Percentiles rank a stretch among this genome's conserved stretches.
These are phyloP conservation scores for Diarsia dahlii DNA, from an alignment of 2,888 invertebrate species.

Conservation along the genomic window DNA sequence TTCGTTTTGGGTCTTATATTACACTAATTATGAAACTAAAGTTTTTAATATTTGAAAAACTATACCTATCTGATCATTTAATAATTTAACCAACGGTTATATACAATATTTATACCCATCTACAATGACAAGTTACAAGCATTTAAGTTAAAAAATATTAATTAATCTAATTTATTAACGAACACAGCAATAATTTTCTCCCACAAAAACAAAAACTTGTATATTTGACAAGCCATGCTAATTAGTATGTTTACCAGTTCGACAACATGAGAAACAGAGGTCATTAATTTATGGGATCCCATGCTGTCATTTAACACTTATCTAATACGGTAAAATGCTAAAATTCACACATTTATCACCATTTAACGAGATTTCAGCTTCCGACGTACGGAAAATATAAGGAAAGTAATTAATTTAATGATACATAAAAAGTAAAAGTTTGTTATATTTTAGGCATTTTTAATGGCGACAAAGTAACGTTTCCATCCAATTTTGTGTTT, in stretches of 20 bases:
- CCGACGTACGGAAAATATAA: slow-evolving; percentile 67
- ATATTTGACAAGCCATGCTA: slow-evolving; percentile 64
- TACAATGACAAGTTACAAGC: background rate
- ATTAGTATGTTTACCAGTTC: slow-evolving; percentile 51
- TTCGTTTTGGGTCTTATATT: no score
- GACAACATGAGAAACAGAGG: slow-evolving; percentile 59
- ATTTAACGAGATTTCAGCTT: slow-evolving; percentile 66
- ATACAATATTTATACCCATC: background rate
- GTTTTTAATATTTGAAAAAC: no score
- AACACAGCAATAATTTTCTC: slow-evolving; percentile 42
- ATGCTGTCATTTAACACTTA: slow-evolving; percentile 59
- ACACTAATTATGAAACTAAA: no score
- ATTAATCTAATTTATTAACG: slow-evolving; percentile 54
- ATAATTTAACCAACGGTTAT: background rate
- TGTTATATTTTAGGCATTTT: slow-evolving; percentile 42
- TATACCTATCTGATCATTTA: background rate
- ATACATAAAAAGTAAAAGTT: slow-evolving; percentile 64
- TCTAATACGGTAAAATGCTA: slow-evolving; percentile 68
- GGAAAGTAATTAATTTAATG: slow-evolving; percentile 59
- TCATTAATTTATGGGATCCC: slow-evolving; percentile 56
- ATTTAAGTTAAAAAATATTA: slow-evolving; percentile 38
- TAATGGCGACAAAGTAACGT: slow-evolving; percentile 68
- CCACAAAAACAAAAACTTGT: slow-evolving; percentile 33
- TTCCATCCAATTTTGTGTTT: slow-evolving; percentile 32
- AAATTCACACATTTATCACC: slow-evolving; percentile 75